Evolutionary conservation across 2,888 invertebrate species (phyloP), one percentile per base, ranked within the genome.

Genomic region (Antheraea yamamai): DNA sequence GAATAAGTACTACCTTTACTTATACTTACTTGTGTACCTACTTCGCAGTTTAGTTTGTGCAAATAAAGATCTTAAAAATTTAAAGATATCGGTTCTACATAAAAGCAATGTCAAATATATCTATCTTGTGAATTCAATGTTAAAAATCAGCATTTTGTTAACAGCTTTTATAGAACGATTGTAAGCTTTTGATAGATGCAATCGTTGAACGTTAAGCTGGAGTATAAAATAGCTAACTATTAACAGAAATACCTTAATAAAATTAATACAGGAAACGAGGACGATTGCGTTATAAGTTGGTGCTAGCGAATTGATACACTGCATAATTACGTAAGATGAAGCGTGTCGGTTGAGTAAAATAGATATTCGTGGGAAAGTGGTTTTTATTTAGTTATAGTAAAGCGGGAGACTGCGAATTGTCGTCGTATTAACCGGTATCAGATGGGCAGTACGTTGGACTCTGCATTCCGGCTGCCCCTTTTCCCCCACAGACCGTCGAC

Each of bases 381-480:
- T 58, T 75, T 61, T 71, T 71, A 61, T 61, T 61, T 75, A 61
- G 51, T 30, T 61, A 35, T 72, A 64, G 71, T 73, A 73, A 73
- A 74, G 83, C 86, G 87, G 89, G 86, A 89, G 88, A 86, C 83
- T 89, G 90, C 90, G 89, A 92, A 91, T 89, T 90, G 91, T 91
- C 90, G 89, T 91, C 91, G 88, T 91, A 90, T 89, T 91, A 90
- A 87, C 84, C 85, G 83, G 85, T 89, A 90, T 91, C 90, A 87
- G 89, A 89, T 88, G 88, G 87, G 87, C 64, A 30, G 64, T 66
- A 10, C 86, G 81, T 85, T 81, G 85, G 87, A 79, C 82, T 79
- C 79, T 77, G 77, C 52, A 47, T 23, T 55, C 70, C 72, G 74
- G 74, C 80, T 77, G 75, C 78, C 76, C 74, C 81, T 78, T 77